Evolutionary conservation across 2,113 vertebrate species (phyloP), one percentile per base, ranked within the genome.

Genomic region (Gobiocypris rarus): DNA sequence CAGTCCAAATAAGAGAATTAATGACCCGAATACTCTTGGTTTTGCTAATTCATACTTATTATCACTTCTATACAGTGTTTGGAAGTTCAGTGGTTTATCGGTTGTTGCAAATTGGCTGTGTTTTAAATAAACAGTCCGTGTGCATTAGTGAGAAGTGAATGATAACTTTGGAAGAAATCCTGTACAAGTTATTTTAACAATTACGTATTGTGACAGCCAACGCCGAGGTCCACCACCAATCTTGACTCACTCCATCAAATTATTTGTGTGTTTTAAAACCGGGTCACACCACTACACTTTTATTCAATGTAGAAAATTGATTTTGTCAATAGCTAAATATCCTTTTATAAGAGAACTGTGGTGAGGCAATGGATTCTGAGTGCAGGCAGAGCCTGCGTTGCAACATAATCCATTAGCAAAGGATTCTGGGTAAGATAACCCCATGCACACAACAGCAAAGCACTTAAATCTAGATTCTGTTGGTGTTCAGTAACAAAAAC

Each of bases 1-100:
- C 83, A 80, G 83, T 87, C 86, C 85, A 75, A 84, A 84, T 75
- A 41, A 58, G 58, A 84, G 61, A 9, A 80, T 26, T 69, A 65
- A 31, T 78, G 41, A 81, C 58, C 38, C 24, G 67, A 63, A 86
- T 10, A 69, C 43, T 43, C 43, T 26, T 34, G 28, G 56, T 78
- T 78, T 77, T 26, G 28, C 67, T 77, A 67, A 67, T 76, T 41
- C 28, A 22, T 48, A 76, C 8, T 48, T 63, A 82, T 34, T 69
- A 26, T 76, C 71, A 22, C 45, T 58, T 69, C 8, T 41, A 43
- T 59, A 41, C 52, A 59, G 59, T 58, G 83, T 71, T 78, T 84
- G 50, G 41, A 65, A 80, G 59, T 79, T 24, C 19, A 78, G 75
- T 59, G 75, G 26, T 52, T 52, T 19, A 75, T 52, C 15, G 14